These are phyloP conservation scores for Chaetura pelagica DNA, from an alignment of 2,113 vertebrate species.

Conservation along the genomic window DNA sequence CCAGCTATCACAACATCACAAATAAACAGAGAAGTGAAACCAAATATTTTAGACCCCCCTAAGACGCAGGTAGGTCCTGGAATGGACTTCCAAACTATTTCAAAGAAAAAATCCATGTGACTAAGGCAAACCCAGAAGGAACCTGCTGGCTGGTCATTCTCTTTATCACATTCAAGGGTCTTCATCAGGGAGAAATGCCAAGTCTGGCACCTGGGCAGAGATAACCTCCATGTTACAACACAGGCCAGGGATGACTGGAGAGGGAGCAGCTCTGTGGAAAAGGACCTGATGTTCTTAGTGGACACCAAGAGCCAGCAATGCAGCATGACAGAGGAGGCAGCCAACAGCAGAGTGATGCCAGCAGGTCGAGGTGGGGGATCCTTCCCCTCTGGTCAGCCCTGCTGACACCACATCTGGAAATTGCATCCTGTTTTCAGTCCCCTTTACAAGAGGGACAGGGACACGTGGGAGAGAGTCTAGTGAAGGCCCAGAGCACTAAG, in stretches of 20 bases:
- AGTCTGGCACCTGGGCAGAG: background rate
- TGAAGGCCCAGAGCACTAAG: background rate
- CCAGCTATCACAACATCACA: background rate
- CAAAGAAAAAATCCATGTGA: background rate
- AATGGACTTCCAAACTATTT: background rate
- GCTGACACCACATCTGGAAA: background rate
- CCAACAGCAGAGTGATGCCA: background rate
- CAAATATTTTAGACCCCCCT: rapidly evolving
- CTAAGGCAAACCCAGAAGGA: background rate
- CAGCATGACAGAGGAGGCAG: background rate
- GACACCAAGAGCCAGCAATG: background rate
- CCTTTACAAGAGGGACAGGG: background rate
- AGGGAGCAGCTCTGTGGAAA: background rate
- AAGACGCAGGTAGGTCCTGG: background rate
- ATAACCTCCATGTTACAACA: background rate
- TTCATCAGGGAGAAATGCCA: background rate
- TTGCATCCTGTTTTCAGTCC: background rate
- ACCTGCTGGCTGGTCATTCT: background rate
- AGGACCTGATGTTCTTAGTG: background rate
- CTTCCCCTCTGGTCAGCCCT: background rate
- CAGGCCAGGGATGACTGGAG: background rate
- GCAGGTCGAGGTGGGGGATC: rapidly evolving
- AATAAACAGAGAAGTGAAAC: background rate
- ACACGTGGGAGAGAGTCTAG: background rate
- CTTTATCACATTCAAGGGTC: background rate